phyloP scores from a whole-genome alignment of 2,113 vertebrate species.

The Brienomyrus brachyistius region DNA sequence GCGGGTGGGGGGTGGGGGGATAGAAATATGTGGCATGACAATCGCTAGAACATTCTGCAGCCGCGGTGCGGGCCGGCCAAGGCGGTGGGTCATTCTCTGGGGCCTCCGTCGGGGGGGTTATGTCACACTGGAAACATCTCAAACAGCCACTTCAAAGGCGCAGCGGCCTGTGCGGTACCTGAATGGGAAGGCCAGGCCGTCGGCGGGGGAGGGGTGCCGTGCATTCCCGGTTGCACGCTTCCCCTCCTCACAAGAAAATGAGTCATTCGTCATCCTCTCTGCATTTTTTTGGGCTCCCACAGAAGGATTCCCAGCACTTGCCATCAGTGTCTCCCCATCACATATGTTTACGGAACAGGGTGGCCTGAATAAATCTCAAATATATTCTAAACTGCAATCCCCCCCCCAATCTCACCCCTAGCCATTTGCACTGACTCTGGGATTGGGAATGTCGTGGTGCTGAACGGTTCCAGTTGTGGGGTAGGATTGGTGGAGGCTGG shows the following conservation, averaged over 20 bases:
- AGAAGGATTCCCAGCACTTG: background rate
- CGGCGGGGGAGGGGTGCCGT: background rate
- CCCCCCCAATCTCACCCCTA: background rate
- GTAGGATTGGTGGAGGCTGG: background rate
- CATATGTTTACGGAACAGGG: background rate
- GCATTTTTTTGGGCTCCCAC: background rate
- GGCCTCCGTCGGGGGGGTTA: background rate
- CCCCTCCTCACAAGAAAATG: background rate
- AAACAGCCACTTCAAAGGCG: slow-evolving; percentile 3
- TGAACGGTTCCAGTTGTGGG: slow-evolving; percentile 1
- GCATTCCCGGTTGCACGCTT: background rate
- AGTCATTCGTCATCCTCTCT: background rate
- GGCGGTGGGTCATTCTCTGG: slow-evolving; percentile 11
- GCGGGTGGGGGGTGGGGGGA: background rate
- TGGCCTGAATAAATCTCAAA: background rate
- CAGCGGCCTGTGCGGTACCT: background rate
- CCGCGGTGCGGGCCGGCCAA: background rate
- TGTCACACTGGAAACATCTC: slow-evolving; percentile 18
- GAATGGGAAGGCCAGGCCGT: background rate
- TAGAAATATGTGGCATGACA: slow-evolving; percentile 25
- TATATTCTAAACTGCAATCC: background rate
- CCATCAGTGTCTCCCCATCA: background rate
- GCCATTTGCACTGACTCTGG: background rate
- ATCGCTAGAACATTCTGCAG: slow-evolving; percentile 31
- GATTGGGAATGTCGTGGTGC: background rate